Percentiles rank a stretch among this genome's conserved stretches.
Conservation (phyloP, 2,888 invertebrate species). For the Brachyptera risi region DNA sequence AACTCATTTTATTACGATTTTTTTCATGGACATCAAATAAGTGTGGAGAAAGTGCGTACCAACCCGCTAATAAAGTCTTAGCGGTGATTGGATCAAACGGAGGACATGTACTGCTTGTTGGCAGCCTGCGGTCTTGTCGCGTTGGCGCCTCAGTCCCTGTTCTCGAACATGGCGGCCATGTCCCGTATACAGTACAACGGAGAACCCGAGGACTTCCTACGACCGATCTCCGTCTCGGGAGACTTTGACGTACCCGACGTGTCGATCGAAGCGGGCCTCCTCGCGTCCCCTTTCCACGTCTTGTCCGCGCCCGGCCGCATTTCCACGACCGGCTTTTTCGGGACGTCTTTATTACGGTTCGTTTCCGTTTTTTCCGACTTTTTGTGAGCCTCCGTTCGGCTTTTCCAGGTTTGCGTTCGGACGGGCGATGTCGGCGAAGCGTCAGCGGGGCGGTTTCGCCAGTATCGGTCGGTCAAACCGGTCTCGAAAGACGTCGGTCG, state of each 20-base stretch:
- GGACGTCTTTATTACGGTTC: neutral
- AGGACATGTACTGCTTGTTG: neutral
- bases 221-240: conserved; percentile 38
- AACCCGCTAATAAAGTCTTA: too few relatives aligned
- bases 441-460: conserved; percentile 27
- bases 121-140: neutral
- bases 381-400: neutral
- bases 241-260: neutral
- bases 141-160: conserved; percentile 16
- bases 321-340: neutral
- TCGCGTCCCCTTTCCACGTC: neutral
- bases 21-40: too few relatives aligned
- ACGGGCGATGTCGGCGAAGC: too few relatives aligned
- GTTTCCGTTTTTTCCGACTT: neutral
- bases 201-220: conserved; percentile 42
- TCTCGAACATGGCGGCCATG: conserved; percentile 76
- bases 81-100: neutral
- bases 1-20: too few relatives aligned
- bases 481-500: neutral
- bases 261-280: conserved; percentile 36
- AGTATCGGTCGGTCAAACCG: conserved; percentile 38
- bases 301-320: neutral
- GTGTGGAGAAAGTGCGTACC: too few relatives aligned
- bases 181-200: conserved; percentile 73
- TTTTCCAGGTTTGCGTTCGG: neutral